Conservation (phyloP, 1,140 invertebrate genomes). For the Papilio glaucus region DNA sequence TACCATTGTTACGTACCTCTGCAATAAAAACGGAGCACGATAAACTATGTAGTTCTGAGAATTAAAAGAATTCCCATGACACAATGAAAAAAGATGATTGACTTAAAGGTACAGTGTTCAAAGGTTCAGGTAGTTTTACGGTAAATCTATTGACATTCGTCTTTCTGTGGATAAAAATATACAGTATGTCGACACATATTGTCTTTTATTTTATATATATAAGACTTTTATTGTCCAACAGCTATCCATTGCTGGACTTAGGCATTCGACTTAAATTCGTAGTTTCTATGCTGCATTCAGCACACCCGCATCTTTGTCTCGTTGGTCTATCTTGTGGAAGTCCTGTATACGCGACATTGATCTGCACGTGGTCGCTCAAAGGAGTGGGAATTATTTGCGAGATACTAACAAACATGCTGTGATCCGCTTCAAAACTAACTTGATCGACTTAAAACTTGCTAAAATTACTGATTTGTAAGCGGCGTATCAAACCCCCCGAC, state of each 20-base stretch:
- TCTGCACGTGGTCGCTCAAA: not conserved
- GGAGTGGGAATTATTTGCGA: not conserved
- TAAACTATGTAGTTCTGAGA: not conserved
- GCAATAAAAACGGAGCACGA: not conserved
- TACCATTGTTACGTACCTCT: slow-evolving; percentile 3
- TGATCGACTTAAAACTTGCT: not conserved
- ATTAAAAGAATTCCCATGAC: slow-evolving; percentile 1
- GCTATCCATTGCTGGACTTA: not conserved
- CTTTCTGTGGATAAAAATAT: not conserved
- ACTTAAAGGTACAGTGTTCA: slow-evolving; percentile 1
- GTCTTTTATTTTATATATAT: too few species aligned
- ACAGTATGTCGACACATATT: too few species aligned
- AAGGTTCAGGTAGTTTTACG: slow-evolving; percentile 12
- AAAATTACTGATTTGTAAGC: not conserved
- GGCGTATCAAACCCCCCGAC: not conserved
- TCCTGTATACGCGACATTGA: not conserved
- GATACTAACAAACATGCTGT: not conserved
- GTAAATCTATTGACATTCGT: not conserved
- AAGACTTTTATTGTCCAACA: not conserved
- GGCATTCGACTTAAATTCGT: too few species aligned
- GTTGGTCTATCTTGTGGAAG: not conserved
- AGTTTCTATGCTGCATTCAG: too few species aligned
- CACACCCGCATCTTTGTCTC: not conserved
- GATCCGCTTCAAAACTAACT: not conserved
- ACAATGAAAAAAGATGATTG: slow-evolving; percentile 13